These are phyloP conservation scores for Sinella curviseta DNA, from an alignment of 1,140 invertebrate genomes.

Conservation along the genomic window DNA sequence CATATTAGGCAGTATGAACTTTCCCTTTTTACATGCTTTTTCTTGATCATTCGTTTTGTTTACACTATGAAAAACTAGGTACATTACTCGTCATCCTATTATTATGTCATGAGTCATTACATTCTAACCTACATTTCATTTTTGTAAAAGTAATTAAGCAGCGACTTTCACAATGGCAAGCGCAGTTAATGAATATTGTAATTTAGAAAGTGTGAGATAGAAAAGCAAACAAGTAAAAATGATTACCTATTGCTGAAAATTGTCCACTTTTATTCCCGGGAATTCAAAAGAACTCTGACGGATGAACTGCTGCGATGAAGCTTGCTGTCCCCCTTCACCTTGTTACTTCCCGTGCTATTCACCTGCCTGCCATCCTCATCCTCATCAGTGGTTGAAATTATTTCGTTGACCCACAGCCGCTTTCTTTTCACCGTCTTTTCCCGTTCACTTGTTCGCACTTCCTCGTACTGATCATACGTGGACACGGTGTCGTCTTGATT, in stretches of 20 bases:
- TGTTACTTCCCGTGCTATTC: background rate
- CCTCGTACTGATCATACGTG: background rate
- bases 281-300: too few species aligned
- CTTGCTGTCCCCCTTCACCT: background rate
- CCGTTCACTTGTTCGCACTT: background rate
- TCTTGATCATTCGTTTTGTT: too few species aligned
- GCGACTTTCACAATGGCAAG: too few species aligned
- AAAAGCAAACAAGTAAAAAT: too few species aligned
- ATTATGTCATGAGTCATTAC: slow-evolving; percentile 11
- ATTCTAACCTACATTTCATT: background rate
- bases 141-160: background rate
- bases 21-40: too few species aligned
- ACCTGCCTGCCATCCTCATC: background rate
- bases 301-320: background rate
- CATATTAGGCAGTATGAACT: too few species aligned
- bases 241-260: too few species aligned
- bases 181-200: background rate
- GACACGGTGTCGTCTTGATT: slow-evolving; percentile 4
- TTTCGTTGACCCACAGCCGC: background rate
- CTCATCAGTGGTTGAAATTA: background rate
- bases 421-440: background rate
- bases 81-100: too few species aligned
- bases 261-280: too few species aligned
- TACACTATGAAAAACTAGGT: too few species aligned
- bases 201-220: too few species aligned